Base-by-base conservation (phyloP, 1,140 invertebrate species). In the Cyphomyrmex costatus region DNA sequence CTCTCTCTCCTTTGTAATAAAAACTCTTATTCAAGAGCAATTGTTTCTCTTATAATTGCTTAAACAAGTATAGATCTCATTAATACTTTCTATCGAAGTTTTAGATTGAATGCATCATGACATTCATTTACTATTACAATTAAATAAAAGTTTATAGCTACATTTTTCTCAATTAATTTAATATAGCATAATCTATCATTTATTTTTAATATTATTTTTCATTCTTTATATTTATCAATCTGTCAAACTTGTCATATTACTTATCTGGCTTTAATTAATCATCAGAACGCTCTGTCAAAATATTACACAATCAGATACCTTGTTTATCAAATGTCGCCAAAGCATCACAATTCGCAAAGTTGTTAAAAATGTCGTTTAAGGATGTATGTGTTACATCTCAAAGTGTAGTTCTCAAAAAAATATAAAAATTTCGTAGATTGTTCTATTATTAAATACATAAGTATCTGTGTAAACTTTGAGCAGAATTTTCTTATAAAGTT, bases 181-280 rank as follows among this genome's bases (percentile, higher is more conserved):
- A 36, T 46, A 49, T 16, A 2, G 30, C 19, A 24, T 42, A 16
- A 49, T 27, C 36, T 14, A 12, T 68, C 36, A 68, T 24, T 46
- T 68, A 68, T 24, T 42, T 46, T 68, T 24, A 68, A 68, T 27
- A 24, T 27, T 68, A 68, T 6, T 36, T 66, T 68, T 27, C 14
- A 49, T 49, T 12, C 65, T 68, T 49, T 24, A 49, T 19, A 68
- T 68, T 4, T 27, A 49, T 49, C n/a, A 66, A 46, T 42, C n/a
- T 53, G 19, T 53, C n/a, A 66, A 66, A 65, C 36, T 46, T 68
- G 65, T 68, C 65, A 24, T 68, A 42, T n/a, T 65, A 30, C 6
- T n/a, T 66, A 14, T 68, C 5, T 24, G 21, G 46, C 21, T 46
- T 68, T 68, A 68, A 68, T 68, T 46, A 66, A 42, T 68, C 8